A percentile compares a stretch with the other conserved stretches of the same genome.
Conservation (phyloP, 1,140 invertebrate species). For the Atta texana region DNA sequence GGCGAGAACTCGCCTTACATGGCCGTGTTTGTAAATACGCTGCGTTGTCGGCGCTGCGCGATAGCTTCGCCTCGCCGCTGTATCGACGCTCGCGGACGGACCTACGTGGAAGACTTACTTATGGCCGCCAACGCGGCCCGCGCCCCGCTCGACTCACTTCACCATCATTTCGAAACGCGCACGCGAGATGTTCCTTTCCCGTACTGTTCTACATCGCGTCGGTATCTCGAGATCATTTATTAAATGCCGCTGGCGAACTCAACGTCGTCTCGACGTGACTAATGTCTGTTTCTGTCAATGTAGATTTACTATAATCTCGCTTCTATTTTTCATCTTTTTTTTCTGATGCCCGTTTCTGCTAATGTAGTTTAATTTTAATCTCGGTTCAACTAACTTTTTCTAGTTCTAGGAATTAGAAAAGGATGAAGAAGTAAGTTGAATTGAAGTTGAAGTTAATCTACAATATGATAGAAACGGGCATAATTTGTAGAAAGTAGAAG, state of each 20-base stretch:
- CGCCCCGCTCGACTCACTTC: constrained; percentile 14
- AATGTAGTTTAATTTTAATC: too few species aligned
- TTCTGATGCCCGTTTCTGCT: too few species aligned
- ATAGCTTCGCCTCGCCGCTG: constrained; percentile 80
- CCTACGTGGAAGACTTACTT: constrained; percentile 77
- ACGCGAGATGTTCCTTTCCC: constrained; percentile 42
- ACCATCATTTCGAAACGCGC: constrained; percentile 14
- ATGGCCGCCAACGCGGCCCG: constrained; percentile 60
- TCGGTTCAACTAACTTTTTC: too few species aligned
- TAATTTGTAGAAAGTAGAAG: too few species aligned
- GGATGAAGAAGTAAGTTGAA: too few species aligned
- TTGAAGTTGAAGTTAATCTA: too few species aligned
- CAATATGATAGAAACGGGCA: too few species aligned
- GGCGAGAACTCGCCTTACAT: constrained; percentile 79
- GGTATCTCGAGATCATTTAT: not conserved
- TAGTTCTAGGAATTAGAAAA: too few species aligned
- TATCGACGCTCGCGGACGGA: constrained; percentile 72
- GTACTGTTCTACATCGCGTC: not conserved
- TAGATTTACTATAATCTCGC: too few species aligned
- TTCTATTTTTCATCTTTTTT: too few species aligned
- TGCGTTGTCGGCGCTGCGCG: constrained; percentile 72
- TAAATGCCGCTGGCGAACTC: constrained; percentile 11
- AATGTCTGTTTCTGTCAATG: too few species aligned
- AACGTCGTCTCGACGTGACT: too few species aligned
- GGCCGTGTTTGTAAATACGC: constrained; percentile 84